phyloP scores from a whole-genome alignment of 2,797 vertebrate genomes.

The Ataeniobius toweri region DNA sequence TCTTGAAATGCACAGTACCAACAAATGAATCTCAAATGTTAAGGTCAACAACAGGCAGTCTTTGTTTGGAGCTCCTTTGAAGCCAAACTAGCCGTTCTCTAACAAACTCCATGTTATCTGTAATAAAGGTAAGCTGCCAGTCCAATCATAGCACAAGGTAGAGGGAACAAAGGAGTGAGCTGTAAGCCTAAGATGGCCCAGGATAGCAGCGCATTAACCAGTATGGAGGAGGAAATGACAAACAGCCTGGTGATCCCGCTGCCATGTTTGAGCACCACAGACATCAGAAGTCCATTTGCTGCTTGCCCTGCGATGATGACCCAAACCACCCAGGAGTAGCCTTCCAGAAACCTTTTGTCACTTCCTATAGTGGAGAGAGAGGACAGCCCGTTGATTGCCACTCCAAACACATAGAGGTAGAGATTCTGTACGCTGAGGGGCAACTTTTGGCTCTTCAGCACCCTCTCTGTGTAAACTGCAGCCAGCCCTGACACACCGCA shows the following conservation, averaged over 20 bases:
- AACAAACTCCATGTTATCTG: slow-evolving; percentile 44
- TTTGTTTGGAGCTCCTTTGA: background rate
- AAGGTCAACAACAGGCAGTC: background rate
- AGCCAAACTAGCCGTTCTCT: background rate
- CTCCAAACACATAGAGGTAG: slow-evolving; percentile 91
- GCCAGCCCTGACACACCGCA: slow-evolving; percentile 90
- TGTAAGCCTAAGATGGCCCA: slow-evolving; percentile 86
- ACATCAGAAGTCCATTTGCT: slow-evolving; percentile 93
- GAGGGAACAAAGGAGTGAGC: slow-evolving; percentile 86
- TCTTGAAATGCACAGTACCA: background rate
- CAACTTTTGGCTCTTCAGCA: slow-evolving; percentile 88
- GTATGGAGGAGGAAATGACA: slow-evolving; percentile 91
- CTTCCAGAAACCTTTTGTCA: slow-evolving; percentile 82
- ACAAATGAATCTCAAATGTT: slow-evolving; percentile 4
- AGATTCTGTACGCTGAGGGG: slow-evolving; percentile 92
- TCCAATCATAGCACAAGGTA: slow-evolving; percentile 83
- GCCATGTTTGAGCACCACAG: slow-evolving; percentile 93
- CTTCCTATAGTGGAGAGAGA: slow-evolving; percentile 69
- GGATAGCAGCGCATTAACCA: slow-evolving; percentile 89
- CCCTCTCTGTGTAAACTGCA: slow-evolving; percentile 89
- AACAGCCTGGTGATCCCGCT: slow-evolving; percentile 94
- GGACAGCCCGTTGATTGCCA: slow-evolving; percentile 82
- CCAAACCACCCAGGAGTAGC: slow-evolving; percentile 85
- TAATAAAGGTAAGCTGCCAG: slow-evolving; percentile 91
- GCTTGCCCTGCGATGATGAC: slow-evolving; percentile 87